phyloP scores from a whole-genome alignment of 2,888 invertebrate species.

The Drosophila mimetica region DNA sequence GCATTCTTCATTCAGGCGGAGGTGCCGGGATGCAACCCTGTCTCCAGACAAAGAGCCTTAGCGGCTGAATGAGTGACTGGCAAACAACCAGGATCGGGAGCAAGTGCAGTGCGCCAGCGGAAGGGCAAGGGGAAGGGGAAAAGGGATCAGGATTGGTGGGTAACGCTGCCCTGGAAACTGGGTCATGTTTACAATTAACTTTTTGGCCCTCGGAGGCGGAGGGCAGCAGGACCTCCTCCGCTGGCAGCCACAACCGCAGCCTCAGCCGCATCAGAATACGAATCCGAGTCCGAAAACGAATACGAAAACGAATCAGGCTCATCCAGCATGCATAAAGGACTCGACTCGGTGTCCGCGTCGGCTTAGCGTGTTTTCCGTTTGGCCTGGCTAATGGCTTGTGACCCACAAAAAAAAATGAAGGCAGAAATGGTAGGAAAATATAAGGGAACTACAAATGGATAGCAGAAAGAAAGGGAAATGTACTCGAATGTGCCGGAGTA shows the following conservation, averaged over 20 bases:
- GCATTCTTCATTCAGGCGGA: constrained; percentile 66
- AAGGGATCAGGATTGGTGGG: constrained; percentile 1
- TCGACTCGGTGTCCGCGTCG: constrained; percentile 36
- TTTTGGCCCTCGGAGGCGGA: constrained; percentile 50
- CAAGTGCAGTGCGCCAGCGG: background rate
- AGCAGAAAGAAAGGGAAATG: constrained; percentile 18
- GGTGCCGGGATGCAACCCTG: constrained; percentile 24
- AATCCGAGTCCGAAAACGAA: constrained; percentile 18
- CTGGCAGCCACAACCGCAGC: constrained; percentile 43
- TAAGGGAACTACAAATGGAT: constrained; percentile 9
- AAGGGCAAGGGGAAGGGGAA: background rate
- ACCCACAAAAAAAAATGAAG: constrained; percentile 23
- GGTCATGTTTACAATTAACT: constrained; percentile 80
- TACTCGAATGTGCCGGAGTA: constrained; percentile 8
- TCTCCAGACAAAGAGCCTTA: constrained; percentile 45
- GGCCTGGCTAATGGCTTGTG: constrained; percentile 56
- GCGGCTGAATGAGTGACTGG: constrained; percentile 36
- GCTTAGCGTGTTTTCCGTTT: constrained; percentile 56
- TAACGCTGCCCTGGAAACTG: constrained; percentile 50
- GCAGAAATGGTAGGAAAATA: background rate
- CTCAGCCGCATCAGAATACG: constrained; percentile 48
- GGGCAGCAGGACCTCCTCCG: constrained; percentile 22
- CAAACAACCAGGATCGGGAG: constrained; percentile 17
- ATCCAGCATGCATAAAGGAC: constrained; percentile 72
- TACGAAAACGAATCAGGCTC: constrained; percentile 49